Evolutionary conservation across 2,113 vertebrate genomes (phyloP).

Genomic region (Vombatus ursinus): DNA sequence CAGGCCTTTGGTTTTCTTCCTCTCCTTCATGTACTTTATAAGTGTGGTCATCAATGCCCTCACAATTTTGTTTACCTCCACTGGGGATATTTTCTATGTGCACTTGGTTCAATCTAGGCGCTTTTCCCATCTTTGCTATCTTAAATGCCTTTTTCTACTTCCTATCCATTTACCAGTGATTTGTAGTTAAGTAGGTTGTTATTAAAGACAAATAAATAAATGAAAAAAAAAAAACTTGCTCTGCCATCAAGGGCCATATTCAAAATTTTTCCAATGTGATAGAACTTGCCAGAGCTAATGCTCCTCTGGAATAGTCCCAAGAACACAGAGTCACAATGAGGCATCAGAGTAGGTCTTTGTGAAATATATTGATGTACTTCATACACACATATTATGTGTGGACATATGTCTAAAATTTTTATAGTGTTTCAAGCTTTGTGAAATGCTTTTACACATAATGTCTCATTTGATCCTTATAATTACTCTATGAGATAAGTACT

Average conservation of each 20-base stretch:
- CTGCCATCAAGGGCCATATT: neutral
- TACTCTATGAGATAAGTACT: neutral
- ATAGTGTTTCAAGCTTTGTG: neutral
- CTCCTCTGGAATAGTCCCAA: neutral
- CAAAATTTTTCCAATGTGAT: neutral
- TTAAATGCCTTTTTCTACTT: neutral
- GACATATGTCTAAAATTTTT: neutral
- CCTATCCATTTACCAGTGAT: neutral
- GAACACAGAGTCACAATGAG: neutral
- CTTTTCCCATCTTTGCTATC: neutral
- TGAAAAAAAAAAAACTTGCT: neutral
- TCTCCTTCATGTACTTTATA: neutral
- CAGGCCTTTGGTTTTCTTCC: too few species aligned
- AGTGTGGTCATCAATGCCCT: neutral
- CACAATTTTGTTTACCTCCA: neutral
- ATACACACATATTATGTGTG: neutral
- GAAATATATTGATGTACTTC: neutral
- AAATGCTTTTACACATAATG: neutral
- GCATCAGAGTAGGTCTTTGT: neutral
- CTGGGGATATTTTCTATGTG: neutral
- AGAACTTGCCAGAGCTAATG: neutral
- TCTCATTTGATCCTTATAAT: neutral
- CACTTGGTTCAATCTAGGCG: neutral
- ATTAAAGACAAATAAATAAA: neutral
- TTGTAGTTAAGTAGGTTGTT: neutral